Base-by-base conservation (phyloP, 2,888 invertebrate species). In the Molorchus minor region DNA sequence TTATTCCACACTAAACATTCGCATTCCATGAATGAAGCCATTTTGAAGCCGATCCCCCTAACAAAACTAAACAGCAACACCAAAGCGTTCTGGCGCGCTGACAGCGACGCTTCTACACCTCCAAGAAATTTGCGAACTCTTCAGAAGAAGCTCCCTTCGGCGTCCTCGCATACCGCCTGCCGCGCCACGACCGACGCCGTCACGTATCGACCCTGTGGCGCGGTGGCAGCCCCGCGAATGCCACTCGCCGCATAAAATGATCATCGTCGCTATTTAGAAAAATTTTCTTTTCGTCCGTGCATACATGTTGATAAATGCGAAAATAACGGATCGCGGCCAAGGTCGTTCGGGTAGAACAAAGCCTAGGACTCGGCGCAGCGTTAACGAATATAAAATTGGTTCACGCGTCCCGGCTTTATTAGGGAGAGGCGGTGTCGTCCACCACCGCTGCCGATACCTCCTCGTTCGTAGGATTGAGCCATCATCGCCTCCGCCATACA, bases 311-410 rank as follows among this genome's bases (percentile, higher is more conserved):
- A 70, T 69, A 68, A 67, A 71, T 71, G 69, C 60, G 53, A 54
- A 65, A 54, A 62, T 61, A 65, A 61, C 61, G 58, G 57, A 62
- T 60, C 62, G 56, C 54, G 58, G 64, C 64, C 65, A 65, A 69
- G 65, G 69, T 67, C 69, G 68, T 62, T 64, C 60, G 66, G 64
- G 64, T 68, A 61, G 64, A 72, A 69, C 72, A 71, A 72, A 72
- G 69, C n/a, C n/a, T 69, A 68, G 68, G 66, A 69, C 70, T 67
- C 69, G 62, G 69, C 68, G 65, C 68, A 64, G 56, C 61, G 62
- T 67, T 75, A 75, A 75, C 74, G 73, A 73, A 74, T 74, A 75
- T 74, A 73, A 75, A 74, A 74, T 67, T 72, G 66, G 68, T 67
- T 59, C 67, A 67, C 67, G 67, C 69, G 63, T 61, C 65, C 57